Percentiles rank a stretch among this genome's conserved stretches.
Evolutionary conservation across 2,113 vertebrate species (phyloP).

Genomic region (Mormyrus iriodes): DNA sequence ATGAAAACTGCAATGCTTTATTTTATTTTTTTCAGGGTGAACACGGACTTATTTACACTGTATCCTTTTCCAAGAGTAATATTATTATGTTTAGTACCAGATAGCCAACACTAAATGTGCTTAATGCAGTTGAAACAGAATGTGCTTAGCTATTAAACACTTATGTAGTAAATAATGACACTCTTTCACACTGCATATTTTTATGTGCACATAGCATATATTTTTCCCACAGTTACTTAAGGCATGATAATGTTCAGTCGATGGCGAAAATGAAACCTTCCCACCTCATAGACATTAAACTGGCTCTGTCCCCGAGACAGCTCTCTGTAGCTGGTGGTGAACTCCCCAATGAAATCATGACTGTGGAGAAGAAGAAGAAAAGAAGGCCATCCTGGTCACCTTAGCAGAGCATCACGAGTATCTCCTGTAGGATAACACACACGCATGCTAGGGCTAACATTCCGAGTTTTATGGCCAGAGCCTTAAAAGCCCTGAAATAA

Average conservation of each 20-base stretch:
- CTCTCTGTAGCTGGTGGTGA: constrained; percentile 80
- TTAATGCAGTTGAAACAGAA: not conserved
- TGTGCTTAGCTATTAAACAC: not conserved
- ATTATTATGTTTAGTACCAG: not conserved
- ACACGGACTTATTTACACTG: not conserved
- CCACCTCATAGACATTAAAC: constrained; percentile 80
- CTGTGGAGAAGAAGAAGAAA: constrained; percentile 38
- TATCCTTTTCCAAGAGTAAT: not conserved
- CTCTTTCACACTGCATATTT: not conserved
- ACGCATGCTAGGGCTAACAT: no score
- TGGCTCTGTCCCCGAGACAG: constrained; percentile 76
- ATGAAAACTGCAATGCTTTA: not conserved
- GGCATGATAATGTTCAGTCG: not conserved
- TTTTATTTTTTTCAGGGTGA: not conserved
- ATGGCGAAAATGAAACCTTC: not conserved
- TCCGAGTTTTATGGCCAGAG: no score
- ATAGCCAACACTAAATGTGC: not conserved
- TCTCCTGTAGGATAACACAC: no score
- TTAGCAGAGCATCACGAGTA: not conserved
- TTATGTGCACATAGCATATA: not conserved
- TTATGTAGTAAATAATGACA: not conserved
- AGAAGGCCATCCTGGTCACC: not conserved
- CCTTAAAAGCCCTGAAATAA: no score
- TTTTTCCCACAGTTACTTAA: not conserved
- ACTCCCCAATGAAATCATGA: constrained; percentile 79